Evolutionary conservation across 2,113 vertebrate species (phyloP), one percentile per base, ranked within the genome.

Genomic region (Orientallactaga bullata): DNA sequence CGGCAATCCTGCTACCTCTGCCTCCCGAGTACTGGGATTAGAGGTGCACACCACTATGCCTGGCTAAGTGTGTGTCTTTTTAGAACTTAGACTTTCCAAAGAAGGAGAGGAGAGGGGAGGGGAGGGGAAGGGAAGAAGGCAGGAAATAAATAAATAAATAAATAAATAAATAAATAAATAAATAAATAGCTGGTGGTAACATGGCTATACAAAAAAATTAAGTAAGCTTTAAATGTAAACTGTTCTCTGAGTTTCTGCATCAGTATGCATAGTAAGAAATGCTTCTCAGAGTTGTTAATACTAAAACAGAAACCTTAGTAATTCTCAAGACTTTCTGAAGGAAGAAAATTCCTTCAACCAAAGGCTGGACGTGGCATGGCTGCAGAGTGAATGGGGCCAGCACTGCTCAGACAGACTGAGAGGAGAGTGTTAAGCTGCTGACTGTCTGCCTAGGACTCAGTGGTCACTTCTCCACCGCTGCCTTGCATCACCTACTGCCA

Each of bases 271-370:
- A 6, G 71, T 79, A 88, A 89, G 55, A 32, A 76, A 90, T 55
- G n/a, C n/a, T 88, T 82, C 82, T 92, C 73, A 55, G 69, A 37
- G 47, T 58, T n/a, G 17, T 81, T 83, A 35, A 84, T 5, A 58
- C 0, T 21, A 68, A 24, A 88, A 63, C 2, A 93, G 84, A 91
- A 94, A 88, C 0, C 51, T 73, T 26, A 73, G 7, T 30, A 81
- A 88, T 24, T 37, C 17, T 1, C 55, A 61, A 84, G 37, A 42
- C 80, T 82, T 71, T 63, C 78, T 26, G 60, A 18, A 15, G 18
- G 30, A 42, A 51, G 51, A 85, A 76, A 92, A 55, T 71, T 90
- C 73, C 42, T 68, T 87, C 79, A 92, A 81, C 68, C 60, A 78
- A 91, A 94, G 83, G 32, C 68, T 85, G 16, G 17, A 42, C 39